A percentile compares a stretch with the other conserved stretches of the same genome.
phyloP scores from a whole-genome alignment of 2,797 vertebrate species.

The Gymnothorax reevesii region DNA sequence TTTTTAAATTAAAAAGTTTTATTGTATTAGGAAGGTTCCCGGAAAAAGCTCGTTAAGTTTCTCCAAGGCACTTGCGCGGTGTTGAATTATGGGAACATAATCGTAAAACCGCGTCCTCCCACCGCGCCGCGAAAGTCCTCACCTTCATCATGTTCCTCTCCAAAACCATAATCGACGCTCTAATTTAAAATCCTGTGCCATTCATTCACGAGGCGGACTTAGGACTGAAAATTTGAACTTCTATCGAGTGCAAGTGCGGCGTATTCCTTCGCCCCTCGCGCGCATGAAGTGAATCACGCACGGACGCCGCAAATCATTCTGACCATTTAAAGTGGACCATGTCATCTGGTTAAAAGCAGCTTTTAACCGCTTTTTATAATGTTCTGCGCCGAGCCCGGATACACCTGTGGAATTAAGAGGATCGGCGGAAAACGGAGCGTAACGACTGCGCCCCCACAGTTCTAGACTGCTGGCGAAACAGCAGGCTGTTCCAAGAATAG shows the following conservation, averaged over 20 bases:
- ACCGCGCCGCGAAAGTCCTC: not conserved
- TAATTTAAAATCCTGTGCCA: not conserved
- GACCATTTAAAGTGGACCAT: not conserved
- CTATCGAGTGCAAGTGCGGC: not conserved
- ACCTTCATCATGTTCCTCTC: not conserved
- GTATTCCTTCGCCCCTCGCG: not conserved
- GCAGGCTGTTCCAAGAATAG: not conserved
- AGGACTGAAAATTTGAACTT: constrained; percentile 10
- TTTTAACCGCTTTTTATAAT: not conserved
- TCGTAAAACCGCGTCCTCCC: constrained; percentile 43
- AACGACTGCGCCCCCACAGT: not conserved
- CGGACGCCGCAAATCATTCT: not conserved
- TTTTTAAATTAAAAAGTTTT: constrained; percentile 77
- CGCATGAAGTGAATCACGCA: not conserved
- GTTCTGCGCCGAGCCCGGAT: not conserved
- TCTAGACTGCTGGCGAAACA: not conserved
- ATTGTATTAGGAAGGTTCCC: constrained; percentile 68
- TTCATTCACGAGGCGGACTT: not conserved
- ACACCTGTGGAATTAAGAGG: not conserved
- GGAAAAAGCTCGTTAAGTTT: constrained; percentile 67
- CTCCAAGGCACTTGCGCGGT: constrained; percentile 54
- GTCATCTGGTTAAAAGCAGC: not conserved
- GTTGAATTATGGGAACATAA: constrained; percentile 32
- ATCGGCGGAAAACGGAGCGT: not conserved
- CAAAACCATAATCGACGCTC: constrained; percentile 15